phyloP scores from a whole-genome alignment of 2,113 vertebrate species.

The Acanthisitta chloris region DNA sequence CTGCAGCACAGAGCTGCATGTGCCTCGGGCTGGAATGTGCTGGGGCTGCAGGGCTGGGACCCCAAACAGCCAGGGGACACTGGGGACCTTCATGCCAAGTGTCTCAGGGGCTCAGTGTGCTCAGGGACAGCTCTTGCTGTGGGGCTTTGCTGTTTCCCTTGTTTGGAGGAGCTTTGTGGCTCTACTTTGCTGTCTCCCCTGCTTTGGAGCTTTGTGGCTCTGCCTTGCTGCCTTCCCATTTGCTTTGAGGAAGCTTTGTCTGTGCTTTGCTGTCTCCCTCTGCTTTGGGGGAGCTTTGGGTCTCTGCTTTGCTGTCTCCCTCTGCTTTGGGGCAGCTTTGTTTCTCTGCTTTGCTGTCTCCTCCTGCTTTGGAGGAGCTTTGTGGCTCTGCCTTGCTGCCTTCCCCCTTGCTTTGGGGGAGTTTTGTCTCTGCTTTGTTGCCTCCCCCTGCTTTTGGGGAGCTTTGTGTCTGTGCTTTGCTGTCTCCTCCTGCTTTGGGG shows the following conservation, averaged over 20 bases:
- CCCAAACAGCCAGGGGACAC: background rate
- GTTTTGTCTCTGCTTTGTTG: background rate
- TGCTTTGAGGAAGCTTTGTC: no score
- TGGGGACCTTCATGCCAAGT: rapidly evolving
- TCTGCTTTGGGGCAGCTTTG: background rate
- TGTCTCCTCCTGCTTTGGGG: background rate
- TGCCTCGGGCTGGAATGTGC: background rate
- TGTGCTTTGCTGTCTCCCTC: background rate
- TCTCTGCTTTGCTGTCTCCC: background rate
- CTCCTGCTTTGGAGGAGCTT: background rate
- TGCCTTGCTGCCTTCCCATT: no score
- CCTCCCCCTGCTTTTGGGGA: background rate
- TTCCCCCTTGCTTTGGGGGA: background rate
- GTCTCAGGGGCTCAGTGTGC: background rate
- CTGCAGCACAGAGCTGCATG: background rate
- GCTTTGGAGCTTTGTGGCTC: no score
- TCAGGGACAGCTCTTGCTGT: background rate
- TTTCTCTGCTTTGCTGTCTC: background rate
- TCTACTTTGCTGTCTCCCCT: no score
- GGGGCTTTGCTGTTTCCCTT: background rate
- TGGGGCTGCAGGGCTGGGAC: rapidly evolving
- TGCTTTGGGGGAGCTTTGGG: background rate
- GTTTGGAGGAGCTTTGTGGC: background rate
- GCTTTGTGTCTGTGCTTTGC: no score
- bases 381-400: background rate